Base-by-base conservation (phyloP, 2,113 vertebrate species). In the Cheirogaleus medius region DNA sequence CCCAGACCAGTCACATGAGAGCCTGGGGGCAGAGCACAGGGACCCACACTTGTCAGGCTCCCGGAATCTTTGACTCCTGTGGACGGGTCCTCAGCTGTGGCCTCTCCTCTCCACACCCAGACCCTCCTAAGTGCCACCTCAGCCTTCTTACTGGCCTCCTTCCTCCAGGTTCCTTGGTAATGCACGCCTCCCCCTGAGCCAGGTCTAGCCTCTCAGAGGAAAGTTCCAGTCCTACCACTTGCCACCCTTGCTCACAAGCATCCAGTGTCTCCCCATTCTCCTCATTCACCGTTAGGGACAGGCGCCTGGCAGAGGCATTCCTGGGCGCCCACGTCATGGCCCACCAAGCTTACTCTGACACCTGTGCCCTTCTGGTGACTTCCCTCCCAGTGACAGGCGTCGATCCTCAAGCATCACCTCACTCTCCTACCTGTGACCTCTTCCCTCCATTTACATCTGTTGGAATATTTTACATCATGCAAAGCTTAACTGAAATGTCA, bases 341-440 rank as follows among this genome's bases (percentile, higher is more conserved):
- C n/a, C 66, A 1, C 0, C 23, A 0, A 6, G 27, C 15, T 25
- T 39, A 20, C 29, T 29, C 2, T 25, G 17, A n/a, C 17, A 71
- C 60, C 37, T 21, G 13, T 2, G 23, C 3, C 52, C 54, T 83
- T 34, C 92, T 3, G 2, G 47, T 34, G 14, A 39, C 17, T 37
- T 47, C 23, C 83, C 6, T 60, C 82, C 44, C 34, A 54, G 20
- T 23, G 29, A 13, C 47, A 20, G 0, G 6, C 69, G 29, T 32
- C 15, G 2, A 34, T 76, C 47, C 34, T 25, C n/a, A 10, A 34
- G 8, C 18, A 4, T 11, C 18, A 27, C 27, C 42, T 25, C 47
- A 13, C 49, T 68, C 20, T 42, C 13, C 56, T 60, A 32, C 56
- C 15, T 44, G 15, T 6, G 6, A 9, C 37, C 56, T 42, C 37